Base-by-base conservation (phyloP, 2,797 vertebrate species). In the Lophius americanus region DNA sequence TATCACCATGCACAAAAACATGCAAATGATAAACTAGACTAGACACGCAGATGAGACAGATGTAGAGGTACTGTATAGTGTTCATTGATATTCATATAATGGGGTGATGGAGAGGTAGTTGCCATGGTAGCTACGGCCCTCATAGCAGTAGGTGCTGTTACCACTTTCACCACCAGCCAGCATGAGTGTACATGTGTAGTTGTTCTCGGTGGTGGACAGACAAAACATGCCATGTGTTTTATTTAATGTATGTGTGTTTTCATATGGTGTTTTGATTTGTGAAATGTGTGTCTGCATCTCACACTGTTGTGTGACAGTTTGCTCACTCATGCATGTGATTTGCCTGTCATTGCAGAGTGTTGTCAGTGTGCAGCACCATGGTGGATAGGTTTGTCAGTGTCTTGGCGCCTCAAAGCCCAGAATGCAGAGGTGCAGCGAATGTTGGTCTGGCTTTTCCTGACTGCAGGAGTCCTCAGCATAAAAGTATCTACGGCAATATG, bases 121-220 rank as follows among this genome's bases (percentile, higher is more conserved):
- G 84, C 84, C 84, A 86, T 89, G 87, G 88, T 52, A 88, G 78
- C 88, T 47, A 62, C 13, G 7, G 73, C 76, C 69, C 70, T 75
- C 51, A 60, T 77, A 79, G 76, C 70, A 82, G 73, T 70, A 85
- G 76, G 67, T 85, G 72, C 68, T 73, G 68, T 65, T 78, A 56
- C 67, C 59, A 79, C 47, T 60, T 70, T 65, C 54, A 64, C 70
- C 59, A 68, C 23, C 44, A 64, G 66, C 52, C 50, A 60, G 54
- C 8, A 33, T 60, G 12, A 50, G 38, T 70, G 35, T 10, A 12
- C 32, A 7, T 61, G 11, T 65, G 33, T 37, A 48, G 51, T 32
- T 62, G 57, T 56, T 70, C 38, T 64, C 48, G n/a, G 66, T 70
- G 55, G 41, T 51, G 6, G 58, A 37, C 32, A 46, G 9, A 55